Conservation (phyloP, 2,797 vertebrate genomes). For the Gymnothorax javanicus region DNA sequence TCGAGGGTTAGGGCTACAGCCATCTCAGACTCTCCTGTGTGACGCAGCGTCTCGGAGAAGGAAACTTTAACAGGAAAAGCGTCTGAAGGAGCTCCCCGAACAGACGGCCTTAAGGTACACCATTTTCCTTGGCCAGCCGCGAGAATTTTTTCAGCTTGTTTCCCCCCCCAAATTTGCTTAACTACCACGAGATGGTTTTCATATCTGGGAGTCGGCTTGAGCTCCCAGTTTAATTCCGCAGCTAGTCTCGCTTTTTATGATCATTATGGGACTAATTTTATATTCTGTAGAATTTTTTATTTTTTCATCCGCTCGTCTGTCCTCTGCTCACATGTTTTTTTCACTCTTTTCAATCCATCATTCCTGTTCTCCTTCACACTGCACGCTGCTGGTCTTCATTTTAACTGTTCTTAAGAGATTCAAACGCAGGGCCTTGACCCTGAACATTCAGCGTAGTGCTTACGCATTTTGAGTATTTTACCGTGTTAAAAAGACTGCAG, state of each 20-base stretch:
- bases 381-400: background rate
- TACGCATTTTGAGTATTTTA: too few relatives aligned
- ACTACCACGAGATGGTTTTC: constrained; percentile 68
- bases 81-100: constrained; percentile 73
- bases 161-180: constrained; percentile 71
- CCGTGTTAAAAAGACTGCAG: too few relatives aligned
- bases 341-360: background rate
- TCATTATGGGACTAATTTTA: constrained; percentile 51
- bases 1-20: constrained; percentile 66
- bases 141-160: constrained; percentile 74
- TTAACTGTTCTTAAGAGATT: constrained; percentile 31
- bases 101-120: constrained; percentile 67
- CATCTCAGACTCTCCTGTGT: constrained; percentile 63
- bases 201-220: constrained; percentile 65
- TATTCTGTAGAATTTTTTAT: constrained; percentile 14
- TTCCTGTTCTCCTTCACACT: background rate
- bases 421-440: constrained; percentile 39
- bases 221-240: constrained; percentile 63
- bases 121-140: constrained; percentile 73
- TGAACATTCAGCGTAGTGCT: background rate
- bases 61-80: constrained; percentile 76
- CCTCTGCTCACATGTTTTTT: background rate
- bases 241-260: constrained; percentile 57
- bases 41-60: constrained; percentile 78
- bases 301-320: constrained; percentile 29